Evolutionary conservation across 2,888 invertebrate genomes (phyloP), one percentile per base, ranked within the genome.

Genomic region (Campopleginae sp.): DNA sequence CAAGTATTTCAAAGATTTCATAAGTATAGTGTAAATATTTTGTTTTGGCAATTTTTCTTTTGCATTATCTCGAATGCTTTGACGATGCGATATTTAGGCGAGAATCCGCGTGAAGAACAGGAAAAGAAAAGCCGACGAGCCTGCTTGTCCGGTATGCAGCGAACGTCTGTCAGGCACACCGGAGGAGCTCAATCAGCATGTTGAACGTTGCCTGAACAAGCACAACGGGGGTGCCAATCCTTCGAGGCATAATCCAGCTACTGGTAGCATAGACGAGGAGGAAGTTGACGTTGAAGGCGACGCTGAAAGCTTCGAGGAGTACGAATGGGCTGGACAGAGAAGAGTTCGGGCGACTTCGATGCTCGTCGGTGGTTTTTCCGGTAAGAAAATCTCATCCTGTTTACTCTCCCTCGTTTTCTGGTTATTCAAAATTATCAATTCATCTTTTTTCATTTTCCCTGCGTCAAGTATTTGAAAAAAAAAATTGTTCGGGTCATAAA

Each of bases 261-360:
- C 94, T 12, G 95, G 95, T 84, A 96, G 96, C 86, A 84, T 88
- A 31, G 97, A 97, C 80, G 96, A 96, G 85, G 97, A 97, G 91
- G 96, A 96, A 83, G 97, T 98, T 81, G 98, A 98, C 93, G 97
- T 97, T 0, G 97, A 97, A 94, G 96, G 96, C 54, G 94, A 94
- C 84, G 94, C 94, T 27, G 95, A 95, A 84, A 95, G 94, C 71
- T 96, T 95, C 91, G 97, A 98, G 88, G 98, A 98, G 92, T 98
- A 98, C 93, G 97, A 97, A 91, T 98, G 98, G 98, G 98, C 98
- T 42, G 98, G 98, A 0, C 97, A 98, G 93, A 97, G 97, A 91
- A 94, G 98, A 81, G 96, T 97, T 77, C 95, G 97, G 5, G 97
- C 96, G 0, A 95, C 96, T 0, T 96, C 96, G 4, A 94, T 98